Evolutionary conservation across 2,888 invertebrate species (phyloP), one percentile per base, ranked within the genome.

Genomic region (Myopa testacea): DNA sequence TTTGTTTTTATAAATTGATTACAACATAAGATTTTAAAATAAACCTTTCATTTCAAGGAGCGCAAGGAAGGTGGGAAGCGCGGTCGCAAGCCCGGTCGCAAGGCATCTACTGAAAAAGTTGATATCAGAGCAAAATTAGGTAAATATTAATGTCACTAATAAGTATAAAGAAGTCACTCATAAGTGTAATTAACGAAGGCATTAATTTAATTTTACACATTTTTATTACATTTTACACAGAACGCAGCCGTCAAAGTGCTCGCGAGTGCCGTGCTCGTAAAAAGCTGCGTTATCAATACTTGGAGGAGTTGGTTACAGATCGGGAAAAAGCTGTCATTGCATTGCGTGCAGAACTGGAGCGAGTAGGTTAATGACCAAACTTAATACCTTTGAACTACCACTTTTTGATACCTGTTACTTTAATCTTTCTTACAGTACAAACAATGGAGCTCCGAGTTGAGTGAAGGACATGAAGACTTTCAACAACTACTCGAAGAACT

Each of bases 211-310:
- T n/a, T n/a, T n/a, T n/a, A n/a, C n/a, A n/a, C n/a, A n/a, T n/a
- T 65, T 55, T 4, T 55, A 34, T 34, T 34, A 68, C 19, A 68
- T 14, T 45, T 34, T 37, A n/a, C 67, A 37, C 88, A 96, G 98
- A 98, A 90, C 93, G 98, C 80, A 98, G 98, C 90, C 93, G 98
- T 83, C 98, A 98, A 91, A 98, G 98, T 90, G 98, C 98, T 83
- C 92, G 98, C 85, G 98, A 98, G 92, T 98, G 98, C 89, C 93
- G 98, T 82, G 98, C 98, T 69, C 93, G 98, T 75, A 98, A 98
- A 91, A 98, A 98, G 89, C 92, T 98, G 81, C 93, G 98, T 75
- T 98, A 98, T 90, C 98, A 98, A 89, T 98, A 98, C 88, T 91
- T 98, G 82, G 98, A 98, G 89, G 98, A 98, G 90, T 90, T 98